Evolutionary conservation across 2,888 invertebrate genomes (phyloP).

Genomic region (Sthenelais limicola): DNA sequence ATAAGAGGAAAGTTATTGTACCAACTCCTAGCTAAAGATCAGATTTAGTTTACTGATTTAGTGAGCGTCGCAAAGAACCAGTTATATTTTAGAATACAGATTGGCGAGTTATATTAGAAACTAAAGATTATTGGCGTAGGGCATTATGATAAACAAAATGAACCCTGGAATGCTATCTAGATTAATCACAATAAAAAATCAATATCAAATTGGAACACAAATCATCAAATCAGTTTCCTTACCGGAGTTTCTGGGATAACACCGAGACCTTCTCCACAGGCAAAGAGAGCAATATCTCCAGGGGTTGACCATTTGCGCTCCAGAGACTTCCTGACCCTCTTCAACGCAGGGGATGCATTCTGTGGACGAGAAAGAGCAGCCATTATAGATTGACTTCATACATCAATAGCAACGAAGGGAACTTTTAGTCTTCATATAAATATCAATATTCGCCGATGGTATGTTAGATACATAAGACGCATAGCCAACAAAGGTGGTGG

Average conservation of each 20-base stretch:
- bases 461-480: too few relatives aligned
- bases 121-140: too few relatives aligned
- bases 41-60: too few relatives aligned
- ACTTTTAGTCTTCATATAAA: too few relatives aligned
- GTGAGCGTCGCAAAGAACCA: too few relatives aligned
- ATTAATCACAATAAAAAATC: not conserved
- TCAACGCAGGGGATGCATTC: constrained; percentile 66
- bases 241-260: constrained; percentile 44
- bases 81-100: too few relatives aligned
- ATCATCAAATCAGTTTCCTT: constrained; percentile 11
- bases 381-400: constrained; percentile 1
- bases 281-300: constrained; percentile 69
- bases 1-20: constrained; percentile 26
- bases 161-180: too few relatives aligned
- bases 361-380: constrained; percentile 27
- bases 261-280: constrained; percentile 53
- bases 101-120: too few relatives aligned
- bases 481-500: too few relatives aligned
- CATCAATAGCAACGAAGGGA: not conserved
- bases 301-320: constrained; percentile 81
- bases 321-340: constrained; percentile 86
- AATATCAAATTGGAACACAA: not conserved
- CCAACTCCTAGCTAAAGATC: too few relatives aligned
- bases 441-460: too few relatives aligned
- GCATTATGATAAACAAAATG: too few relatives aligned